Evolutionary conservation across 2,113 vertebrate genomes (phyloP), one percentile per base, ranked within the genome.

Genomic region (Corvus hawaiiensis): DNA sequence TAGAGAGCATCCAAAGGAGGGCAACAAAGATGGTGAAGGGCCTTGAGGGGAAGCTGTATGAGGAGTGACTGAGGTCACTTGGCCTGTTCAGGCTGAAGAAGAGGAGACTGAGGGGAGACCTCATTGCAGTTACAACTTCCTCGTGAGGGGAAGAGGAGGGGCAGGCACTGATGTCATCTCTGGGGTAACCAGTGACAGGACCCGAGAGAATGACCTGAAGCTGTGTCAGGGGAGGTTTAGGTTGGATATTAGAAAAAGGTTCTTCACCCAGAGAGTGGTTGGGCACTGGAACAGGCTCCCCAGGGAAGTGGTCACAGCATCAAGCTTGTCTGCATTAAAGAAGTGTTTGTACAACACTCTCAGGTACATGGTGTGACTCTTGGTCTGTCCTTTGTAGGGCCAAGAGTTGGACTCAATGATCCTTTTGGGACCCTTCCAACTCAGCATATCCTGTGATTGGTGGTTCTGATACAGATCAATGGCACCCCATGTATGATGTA

Each of bases 11-110:
- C 19, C 33, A 46, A 62, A 78, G 28, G 16, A 69, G 3, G 18
- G n/a, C 39, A 46, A 54, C 8, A 20, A 69, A 54, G 46, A 62
- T n/a, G 19, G 28, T 28, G 64, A 61, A 46, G 23, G 19, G 23
- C 0, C 12, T n/a, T 46, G 28, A 46, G 23, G 3, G 48, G 12
- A 39, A 78, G 46, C 39, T 0, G 0, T 1, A 9, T 7, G 18
- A 16, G 18, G 10, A 62, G 15, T 4, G 4, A 39, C 15, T 46
- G 39, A 61, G 46, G 27, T 2, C 22, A 69, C 12, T 33, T 6
- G 27, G 28, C 54, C 28, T 52, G 18, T 23, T 61, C 39, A 87
- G 5, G 8, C 46, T 46, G 33, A 5, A 67, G 32, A 8, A 33
- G 30, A 58, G 35, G 37, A 52, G 32, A 24, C 15, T 3, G 4